Conservation (phyloP, 92 coral and sea anemone genomes). For the Montipora capitata region DNA sequence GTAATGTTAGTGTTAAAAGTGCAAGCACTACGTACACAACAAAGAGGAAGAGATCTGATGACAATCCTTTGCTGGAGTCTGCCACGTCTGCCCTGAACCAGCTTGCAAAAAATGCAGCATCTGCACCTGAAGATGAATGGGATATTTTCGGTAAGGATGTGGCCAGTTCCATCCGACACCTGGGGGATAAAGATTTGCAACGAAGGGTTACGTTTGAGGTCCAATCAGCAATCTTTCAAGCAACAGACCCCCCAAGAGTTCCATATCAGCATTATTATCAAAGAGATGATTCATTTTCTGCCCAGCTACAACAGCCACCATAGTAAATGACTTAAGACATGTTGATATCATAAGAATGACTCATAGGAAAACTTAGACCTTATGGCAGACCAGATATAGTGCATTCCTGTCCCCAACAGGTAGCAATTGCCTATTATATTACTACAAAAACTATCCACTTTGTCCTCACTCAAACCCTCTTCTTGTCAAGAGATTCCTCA, state of each 20-base stretch:
- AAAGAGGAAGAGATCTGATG: no score
- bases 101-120: no score
- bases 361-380: constrained; percentile 19
- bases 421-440: constrained; percentile 23
- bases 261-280: constrained; percentile 16
- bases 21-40: no score
- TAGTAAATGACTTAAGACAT: constrained; percentile 20
- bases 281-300: constrained; percentile 33
- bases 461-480: constrained; percentile 6
- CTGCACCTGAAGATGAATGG: constrained; percentile 68
- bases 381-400: constrained; percentile 2
- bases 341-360: constrained; percentile 14
- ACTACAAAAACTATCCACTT: constrained; percentile 18
- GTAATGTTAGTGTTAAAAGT: no score
- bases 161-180: constrained; percentile 66
- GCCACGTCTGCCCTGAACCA: no score
- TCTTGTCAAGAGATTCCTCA: constrained; percentile 15
- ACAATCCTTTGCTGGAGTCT: no score
- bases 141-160: constrained; percentile 76
- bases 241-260: constrained; percentile 20
- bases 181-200: constrained; percentile 43
- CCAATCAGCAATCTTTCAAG: constrained; percentile 56
- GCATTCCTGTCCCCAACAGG: constrained; percentile 13
- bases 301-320: constrained; percentile 40
- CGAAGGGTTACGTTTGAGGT: constrained; percentile 51